These are phyloP conservation scores for Hyposoter didymator DNA, from an alignment of 2,888 invertebrate species.

Conservation along the genomic window DNA sequence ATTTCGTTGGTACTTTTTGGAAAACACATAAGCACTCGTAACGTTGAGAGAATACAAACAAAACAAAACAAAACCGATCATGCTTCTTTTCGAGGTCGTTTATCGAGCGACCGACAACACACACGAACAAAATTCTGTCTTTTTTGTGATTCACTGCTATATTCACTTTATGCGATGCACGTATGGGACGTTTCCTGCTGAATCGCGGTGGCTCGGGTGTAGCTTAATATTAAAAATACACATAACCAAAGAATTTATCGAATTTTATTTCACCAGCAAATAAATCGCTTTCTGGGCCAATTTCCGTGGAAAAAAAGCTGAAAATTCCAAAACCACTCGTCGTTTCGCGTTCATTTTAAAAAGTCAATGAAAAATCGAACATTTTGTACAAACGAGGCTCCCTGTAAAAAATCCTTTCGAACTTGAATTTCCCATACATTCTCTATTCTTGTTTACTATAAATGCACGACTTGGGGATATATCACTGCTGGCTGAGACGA, in stretches of 20 bases:
- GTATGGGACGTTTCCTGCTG: slow-evolving; percentile 17
- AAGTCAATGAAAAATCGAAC: background rate
- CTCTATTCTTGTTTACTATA: slow-evolving; percentile 14
- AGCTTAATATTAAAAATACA: background rate
- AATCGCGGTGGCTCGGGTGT: background rate
- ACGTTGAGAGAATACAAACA: background rate
- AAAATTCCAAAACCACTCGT: background rate
- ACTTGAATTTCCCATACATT: background rate
- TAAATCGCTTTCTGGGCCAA: background rate
- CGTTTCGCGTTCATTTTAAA: background rate
- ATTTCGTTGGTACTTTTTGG: slow-evolving; percentile 62
- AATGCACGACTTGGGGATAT: slow-evolving; percentile 17
- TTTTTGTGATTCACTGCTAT: slow-evolving; percentile 15
- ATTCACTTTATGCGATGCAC: slow-evolving; percentile 5
- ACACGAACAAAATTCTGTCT: slow-evolving; percentile 24
- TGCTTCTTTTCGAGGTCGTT: slow-evolving; percentile 20
- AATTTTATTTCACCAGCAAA: background rate
- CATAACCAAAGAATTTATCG: background rate
- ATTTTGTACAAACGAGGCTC: background rate
- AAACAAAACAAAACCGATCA: background rate
- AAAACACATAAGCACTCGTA: slow-evolving; percentile 58
- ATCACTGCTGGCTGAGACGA: background rate
- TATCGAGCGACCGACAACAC: slow-evolving; percentile 44
- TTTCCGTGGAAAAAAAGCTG: background rate
- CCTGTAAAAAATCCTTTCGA: background rate